Percentiles rank a stretch among this genome's conserved stretches.
Conservation (phyloP, 53 echinoderm and acorn worm species). For the Luidia sarsii region DNA sequence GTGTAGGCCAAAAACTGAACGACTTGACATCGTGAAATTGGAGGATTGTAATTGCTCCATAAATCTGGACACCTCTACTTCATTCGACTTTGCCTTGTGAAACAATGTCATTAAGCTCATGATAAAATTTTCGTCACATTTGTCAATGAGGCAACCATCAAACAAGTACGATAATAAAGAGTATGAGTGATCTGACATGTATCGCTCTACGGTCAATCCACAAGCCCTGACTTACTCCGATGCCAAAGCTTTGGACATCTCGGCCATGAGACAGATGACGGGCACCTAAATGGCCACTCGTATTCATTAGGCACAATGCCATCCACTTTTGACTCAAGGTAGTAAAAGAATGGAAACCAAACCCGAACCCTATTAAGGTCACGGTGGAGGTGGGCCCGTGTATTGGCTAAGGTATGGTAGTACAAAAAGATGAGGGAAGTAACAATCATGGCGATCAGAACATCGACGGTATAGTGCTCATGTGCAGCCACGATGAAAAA, state of each 20-base stretch:
- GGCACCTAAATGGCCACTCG: constrained; percentile 76
- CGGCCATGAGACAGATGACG: constrained; percentile 7
- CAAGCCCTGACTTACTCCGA: constrained; percentile 21
- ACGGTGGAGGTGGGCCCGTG: constrained; percentile 73
- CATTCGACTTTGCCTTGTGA: too few relatives aligned
- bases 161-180: too few relatives aligned
- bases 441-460: constrained; percentile 95
- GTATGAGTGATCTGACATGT: too few relatives aligned
- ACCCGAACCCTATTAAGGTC: constrained; percentile 68
- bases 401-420: constrained; percentile 96
- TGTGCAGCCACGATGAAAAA: constrained; percentile 98
- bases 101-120: too few relatives aligned
- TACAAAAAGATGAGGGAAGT: constrained; percentile 90
- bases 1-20: too few relatives aligned
- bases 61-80: too few relatives aligned
- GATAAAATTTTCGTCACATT: too few relatives aligned
- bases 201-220: too few relatives aligned
- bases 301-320: constrained; percentile 92
- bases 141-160: too few relatives aligned
- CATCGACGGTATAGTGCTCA: constrained; percentile 99
- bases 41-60: too few relatives aligned
- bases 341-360: constrained; percentile 97
- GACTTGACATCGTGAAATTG: too few relatives aligned
- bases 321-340: constrained; percentile 85
- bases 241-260: constrained; percentile 23